Evolutionary conservation across 2,797 vertebrate species (phyloP).

Genomic region (Coregonus ussuriensis): DNA sequence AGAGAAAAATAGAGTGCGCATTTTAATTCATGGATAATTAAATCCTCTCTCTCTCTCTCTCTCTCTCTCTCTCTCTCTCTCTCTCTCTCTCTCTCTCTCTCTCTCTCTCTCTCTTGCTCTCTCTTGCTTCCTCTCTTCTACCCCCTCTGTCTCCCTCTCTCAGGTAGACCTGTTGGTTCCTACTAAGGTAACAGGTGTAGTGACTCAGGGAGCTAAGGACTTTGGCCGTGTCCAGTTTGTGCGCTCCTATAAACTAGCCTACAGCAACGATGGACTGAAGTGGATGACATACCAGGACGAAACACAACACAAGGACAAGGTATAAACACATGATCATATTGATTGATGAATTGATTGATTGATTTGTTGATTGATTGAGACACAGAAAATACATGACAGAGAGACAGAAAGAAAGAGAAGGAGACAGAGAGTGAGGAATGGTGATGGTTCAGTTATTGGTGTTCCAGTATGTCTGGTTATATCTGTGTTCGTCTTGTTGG

Average conservation of each 20-base stretch:
- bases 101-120: background rate
- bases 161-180: conserved; percentile 83
- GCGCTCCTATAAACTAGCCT: conserved; percentile 85
- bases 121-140: background rate
- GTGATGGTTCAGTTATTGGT: background rate
- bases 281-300: conserved; percentile 85
- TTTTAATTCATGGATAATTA: background rate
- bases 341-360: background rate
- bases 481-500: background rate
- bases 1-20: background rate
- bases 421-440: background rate
- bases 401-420: conserved; percentile 4
- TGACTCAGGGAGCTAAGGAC: conserved; percentile 88
- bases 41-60: background rate
- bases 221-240: conserved; percentile 87
- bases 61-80: background rate
- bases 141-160: background rate
- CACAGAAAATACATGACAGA: background rate
- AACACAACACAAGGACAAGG: conserved; percentile 86
- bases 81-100: background rate
- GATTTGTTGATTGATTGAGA: background rate
- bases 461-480: background rate
- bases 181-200: conserved; percentile 85
- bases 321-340: conserved; percentile 44
- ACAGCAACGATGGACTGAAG: conserved; percentile 80